phyloP scores from a whole-genome alignment of 2,797 vertebrate genomes.

The Poeciliopsis turneri region DNA sequence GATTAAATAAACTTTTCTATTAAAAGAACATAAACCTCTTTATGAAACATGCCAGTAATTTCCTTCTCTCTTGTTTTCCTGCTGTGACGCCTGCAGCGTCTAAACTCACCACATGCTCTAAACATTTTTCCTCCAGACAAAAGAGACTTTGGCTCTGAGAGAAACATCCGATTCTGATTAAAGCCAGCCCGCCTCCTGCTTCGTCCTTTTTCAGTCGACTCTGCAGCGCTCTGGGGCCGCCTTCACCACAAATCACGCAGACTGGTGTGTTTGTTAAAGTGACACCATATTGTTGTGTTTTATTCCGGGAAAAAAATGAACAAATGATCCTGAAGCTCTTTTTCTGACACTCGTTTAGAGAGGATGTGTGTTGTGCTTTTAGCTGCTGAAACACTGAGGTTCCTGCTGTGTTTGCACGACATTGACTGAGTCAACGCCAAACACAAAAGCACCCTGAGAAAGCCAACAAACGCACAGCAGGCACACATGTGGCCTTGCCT shows the following conservation, averaged over 20 bases:
- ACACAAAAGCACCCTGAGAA: slow-evolving; percentile 40
- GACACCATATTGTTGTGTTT: slow-evolving; percentile 14
- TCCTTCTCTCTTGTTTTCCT: slow-evolving; percentile 45
- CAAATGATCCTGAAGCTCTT: slow-evolving; percentile 5
- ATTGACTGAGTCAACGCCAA: slow-evolving; percentile 30
- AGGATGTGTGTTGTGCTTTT: neutral
- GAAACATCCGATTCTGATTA: slow-evolving; percentile 73
- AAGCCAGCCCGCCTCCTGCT: slow-evolving; percentile 48
- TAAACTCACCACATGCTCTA: slow-evolving; percentile 41
- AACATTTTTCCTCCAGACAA: slow-evolving; percentile 54
- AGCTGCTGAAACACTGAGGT: slow-evolving; percentile 15
- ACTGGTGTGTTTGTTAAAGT: slow-evolving; percentile 36
- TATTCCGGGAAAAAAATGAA: neutral
- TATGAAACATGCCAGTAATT: slow-evolving; percentile 12
- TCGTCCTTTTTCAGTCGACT: slow-evolving; percentile 64
- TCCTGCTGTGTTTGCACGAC: slow-evolving; percentile 27
- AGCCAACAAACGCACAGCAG: slow-evolving; percentile 67
- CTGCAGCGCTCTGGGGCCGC: slow-evolving; percentile 43
- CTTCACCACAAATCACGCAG: slow-evolving; percentile 41
- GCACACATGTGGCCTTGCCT: slow-evolving; percentile 40
- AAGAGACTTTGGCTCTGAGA: slow-evolving; percentile 45
- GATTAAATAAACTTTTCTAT: slow-evolving; percentile 7
- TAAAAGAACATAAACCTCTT: slow-evolving; percentile 4
- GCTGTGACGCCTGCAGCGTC: slow-evolving; percentile 12
- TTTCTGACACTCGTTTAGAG: neutral